Evolutionary conservation across 2,797 vertebrate species (phyloP), one percentile per base, ranked within the genome.

Genomic region (Pitangus sulphuratus): DNA sequence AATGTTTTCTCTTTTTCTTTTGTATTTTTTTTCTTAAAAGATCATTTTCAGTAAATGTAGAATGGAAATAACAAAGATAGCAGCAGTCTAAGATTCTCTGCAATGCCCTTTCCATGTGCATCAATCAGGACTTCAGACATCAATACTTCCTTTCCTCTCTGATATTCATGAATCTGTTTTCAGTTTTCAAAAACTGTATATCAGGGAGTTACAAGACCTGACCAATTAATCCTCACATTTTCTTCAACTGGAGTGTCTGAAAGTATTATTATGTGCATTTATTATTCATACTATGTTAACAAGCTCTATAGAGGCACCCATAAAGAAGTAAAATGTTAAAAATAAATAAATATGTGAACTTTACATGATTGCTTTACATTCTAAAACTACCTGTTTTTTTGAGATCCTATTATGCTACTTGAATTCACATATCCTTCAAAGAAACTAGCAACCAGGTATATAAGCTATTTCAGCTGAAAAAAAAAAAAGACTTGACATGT

Each of bases 401-500:
- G n/a, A 47, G 47, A 62, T 82, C 8, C 8, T 65, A 3, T 33
- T 74, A 56, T 11, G 11, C 5, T 17, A 12, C 4, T 62, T 25
- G 39, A 62, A 64, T 50, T 64, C 18, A 56, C 5, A 4, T 37
- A 9, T 25, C 2, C 22, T 72, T 82, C 15, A 84, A 61, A 53
- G 15, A 86, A 84, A 35, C 12, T 42, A 45, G 2, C 3, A 33
- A 50, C 3, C 0, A 2, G 3, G 3, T 18, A n/a, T 15, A 44
- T 21, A 84, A 81, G 70, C 0, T 0, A 20, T 48, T 72, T 42
- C 22, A 60, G 9, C 20, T 68, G 9, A 30, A 35, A 8, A 33
- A 56, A 47, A 45, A 45, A 62, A 11, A 25, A 15, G 0, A 12
- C 1, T 42, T 33, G 72, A 69, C 1, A 9, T 22, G 3, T 14